Conservation (phyloP, 2,797 vertebrate species). For the Pseudochromis fuscus region DNA sequence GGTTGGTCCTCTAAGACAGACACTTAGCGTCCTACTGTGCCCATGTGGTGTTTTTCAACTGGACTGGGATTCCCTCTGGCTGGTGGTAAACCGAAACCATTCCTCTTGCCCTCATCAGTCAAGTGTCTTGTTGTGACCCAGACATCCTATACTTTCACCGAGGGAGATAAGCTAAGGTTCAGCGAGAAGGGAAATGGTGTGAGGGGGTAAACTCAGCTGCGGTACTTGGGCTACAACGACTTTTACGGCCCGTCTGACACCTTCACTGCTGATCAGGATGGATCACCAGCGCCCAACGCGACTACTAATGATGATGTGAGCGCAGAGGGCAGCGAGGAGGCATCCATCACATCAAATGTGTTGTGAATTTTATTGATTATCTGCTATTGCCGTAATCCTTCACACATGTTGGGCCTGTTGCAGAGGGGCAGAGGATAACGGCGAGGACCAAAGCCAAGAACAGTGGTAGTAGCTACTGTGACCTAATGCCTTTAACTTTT, state of each 20-base stretch:
- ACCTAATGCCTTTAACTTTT: constrained; percentile 67
- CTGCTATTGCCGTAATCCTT: constrained; percentile 68
- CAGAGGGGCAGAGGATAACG: constrained; percentile 47
- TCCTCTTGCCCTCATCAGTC: constrained; percentile 75
- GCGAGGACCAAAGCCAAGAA: constrained; percentile 25
- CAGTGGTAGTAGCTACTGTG: constrained; percentile 63
- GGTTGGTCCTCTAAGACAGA: constrained; percentile 52
- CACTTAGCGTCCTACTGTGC: constrained; percentile 75
- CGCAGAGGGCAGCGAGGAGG: constrained; percentile 63
- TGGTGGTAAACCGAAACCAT: constrained; percentile 72
- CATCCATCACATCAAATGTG: constrained; percentile 72
- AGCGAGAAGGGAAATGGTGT: constrained; percentile 64
- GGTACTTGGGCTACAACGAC: constrained; percentile 30
- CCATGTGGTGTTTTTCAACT: constrained; percentile 76
- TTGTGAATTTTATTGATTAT: constrained; percentile 76
- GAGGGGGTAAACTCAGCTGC: constrained; percentile 48
- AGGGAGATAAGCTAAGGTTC: constrained; percentile 65
- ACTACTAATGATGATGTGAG: constrained; percentile 67
- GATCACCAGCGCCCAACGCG: constrained; percentile 49
- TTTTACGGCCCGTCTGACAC: constrained; percentile 64
- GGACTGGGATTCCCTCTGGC: constrained; percentile 61
- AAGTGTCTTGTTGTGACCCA: constrained; percentile 72
- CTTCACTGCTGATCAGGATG: constrained; percentile 66
- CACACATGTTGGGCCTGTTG: constrained; percentile 64
- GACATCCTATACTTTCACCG: constrained; percentile 59